A percentile compares a stretch with the other conserved stretches of the same genome.
Evolutionary conservation across 2,888 invertebrate species (phyloP).

Genomic region (Nudaria mundana): DNA sequence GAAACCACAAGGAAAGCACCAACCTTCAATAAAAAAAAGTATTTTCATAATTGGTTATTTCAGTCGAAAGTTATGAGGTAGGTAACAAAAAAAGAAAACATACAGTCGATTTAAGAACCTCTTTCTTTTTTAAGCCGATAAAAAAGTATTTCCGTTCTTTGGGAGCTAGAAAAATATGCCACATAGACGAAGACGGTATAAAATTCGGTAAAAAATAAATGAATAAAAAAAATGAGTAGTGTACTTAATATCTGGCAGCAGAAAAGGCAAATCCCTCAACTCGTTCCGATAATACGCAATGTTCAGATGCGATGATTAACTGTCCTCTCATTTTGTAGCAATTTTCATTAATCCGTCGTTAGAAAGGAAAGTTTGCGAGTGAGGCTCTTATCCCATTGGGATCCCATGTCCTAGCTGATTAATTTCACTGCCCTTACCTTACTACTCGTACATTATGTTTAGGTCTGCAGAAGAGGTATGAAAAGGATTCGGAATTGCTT

Average conservation of each 20-base stretch:
- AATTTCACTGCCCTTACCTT: conserved; percentile 49
- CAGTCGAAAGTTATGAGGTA: too few species aligned
- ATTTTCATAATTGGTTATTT: too few species aligned
- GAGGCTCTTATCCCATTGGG: conserved; percentile 46
- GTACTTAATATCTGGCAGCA: not conserved
- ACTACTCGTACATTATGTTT: conserved; percentile 9
- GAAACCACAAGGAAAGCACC: too few species aligned
- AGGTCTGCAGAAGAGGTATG: conserved; percentile 7
- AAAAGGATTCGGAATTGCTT: conserved; percentile 6
- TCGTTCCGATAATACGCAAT: conserved; percentile 14
- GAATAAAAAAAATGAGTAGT: too few species aligned
- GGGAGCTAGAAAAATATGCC: too few species aligned
- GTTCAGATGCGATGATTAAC: conserved; percentile 24
- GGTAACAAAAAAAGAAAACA: too few species aligned
- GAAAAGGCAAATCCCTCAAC: conserved; percentile 1
- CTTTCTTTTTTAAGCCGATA: too few species aligned
- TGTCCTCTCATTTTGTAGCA: conserved; percentile 33
- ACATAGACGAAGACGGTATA: too few species aligned
- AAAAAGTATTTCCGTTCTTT: too few species aligned
- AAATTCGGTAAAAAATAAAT: too few species aligned
- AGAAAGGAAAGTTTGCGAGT: conserved; percentile 54
- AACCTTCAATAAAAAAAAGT: too few species aligned
- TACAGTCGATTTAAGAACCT: too few species aligned
- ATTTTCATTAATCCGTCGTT: conserved; percentile 69
- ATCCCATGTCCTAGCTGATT: conserved; percentile 59